Evolutionary conservation across 2,888 invertebrate species (phyloP), one percentile per base, ranked within the genome.

Genomic region (Zootermopsis nevadensis): DNA sequence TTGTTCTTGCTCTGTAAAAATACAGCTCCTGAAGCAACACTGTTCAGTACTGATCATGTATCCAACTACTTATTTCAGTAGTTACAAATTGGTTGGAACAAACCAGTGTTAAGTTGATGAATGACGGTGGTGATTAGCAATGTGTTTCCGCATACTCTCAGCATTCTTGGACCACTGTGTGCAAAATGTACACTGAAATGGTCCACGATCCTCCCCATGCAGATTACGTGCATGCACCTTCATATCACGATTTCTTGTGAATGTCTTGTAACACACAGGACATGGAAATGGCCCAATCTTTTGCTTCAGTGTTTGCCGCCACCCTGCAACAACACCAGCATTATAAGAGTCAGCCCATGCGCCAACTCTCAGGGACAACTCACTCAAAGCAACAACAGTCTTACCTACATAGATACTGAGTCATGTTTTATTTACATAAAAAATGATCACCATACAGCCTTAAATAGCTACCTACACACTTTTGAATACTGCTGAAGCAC

Each of bases 131-230:
- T 38, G 80, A 35, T 67, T 74, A 38, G 83, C 81, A 27, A 84
- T 69, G 60, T 85, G 86, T 55, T 77, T 82, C 55, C 81, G 66
- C 81, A 86, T 77, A 42, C 84, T 84, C 83, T 84, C 81, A 60
- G 69, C 77, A 74, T 85, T 86, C 83, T 86, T 86, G 66, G 82
- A 83, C 55, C 76, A 66, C 72, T 77, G 84, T 74, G 81, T 66
- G 76, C 86, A 86, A 12, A 83, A 38, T 4, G 77, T 24, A 48
- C 86, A 86, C 60, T 48, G 55, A 72, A 85, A 84, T 19, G 84
- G 84, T 60, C 85, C 85, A 48, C 82, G 82, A 38, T 83, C 53
- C 22, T 85, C 77, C 22, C 85, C 86, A 82, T 86, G 85, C 33
- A 84, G 82, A 83, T 86, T 86, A 35, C 77, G 82, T 31, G 82